A percentile compares a stretch with the other conserved stretches of the same genome.
phyloP scores from a whole-genome alignment of 35 echinoderm and acorn worm genomes.

The Apostichopus japonicus region DNA sequence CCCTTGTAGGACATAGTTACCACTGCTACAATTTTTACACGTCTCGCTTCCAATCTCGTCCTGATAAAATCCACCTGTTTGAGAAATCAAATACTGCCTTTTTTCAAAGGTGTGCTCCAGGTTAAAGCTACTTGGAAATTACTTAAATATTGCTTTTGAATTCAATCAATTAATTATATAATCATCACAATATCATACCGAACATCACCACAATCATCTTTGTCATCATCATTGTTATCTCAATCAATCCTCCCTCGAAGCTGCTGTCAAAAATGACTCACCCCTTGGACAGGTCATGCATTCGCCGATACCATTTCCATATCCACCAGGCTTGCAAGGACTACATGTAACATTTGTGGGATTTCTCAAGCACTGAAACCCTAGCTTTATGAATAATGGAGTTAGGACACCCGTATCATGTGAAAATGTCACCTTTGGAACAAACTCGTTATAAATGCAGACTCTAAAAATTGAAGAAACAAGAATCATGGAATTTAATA shows the following conservation, averaged over 20 bases:
- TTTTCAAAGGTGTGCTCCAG: background rate
- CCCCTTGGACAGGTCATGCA: background rate
- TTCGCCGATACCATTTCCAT: background rate
- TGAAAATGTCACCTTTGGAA: background rate
- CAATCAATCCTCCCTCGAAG: too few species aligned
- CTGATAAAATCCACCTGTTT: constrained; percentile 69
- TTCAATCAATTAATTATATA: background rate
- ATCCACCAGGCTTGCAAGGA: background rate
- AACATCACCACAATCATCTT: too few species aligned
- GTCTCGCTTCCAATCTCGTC: constrained; percentile 17
- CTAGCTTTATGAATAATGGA: background rate
- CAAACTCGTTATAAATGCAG: background rate
- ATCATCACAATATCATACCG: background rate
- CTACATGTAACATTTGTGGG: background rate
- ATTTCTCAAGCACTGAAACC: background rate
- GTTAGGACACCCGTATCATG: background rate
- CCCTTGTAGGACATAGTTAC: constrained; percentile 35
- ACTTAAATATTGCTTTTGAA: background rate
- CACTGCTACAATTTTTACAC: constrained; percentile 51
- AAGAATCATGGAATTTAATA: too few species aligned
- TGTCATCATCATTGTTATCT: too few species aligned
- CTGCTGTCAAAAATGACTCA: background rate
- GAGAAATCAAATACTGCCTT: background rate
- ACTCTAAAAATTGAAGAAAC: background rate
- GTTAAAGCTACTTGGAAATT: background rate